Conservation (phyloP, 2,888 invertebrate species). For the Aspidapion aeneum region DNA sequence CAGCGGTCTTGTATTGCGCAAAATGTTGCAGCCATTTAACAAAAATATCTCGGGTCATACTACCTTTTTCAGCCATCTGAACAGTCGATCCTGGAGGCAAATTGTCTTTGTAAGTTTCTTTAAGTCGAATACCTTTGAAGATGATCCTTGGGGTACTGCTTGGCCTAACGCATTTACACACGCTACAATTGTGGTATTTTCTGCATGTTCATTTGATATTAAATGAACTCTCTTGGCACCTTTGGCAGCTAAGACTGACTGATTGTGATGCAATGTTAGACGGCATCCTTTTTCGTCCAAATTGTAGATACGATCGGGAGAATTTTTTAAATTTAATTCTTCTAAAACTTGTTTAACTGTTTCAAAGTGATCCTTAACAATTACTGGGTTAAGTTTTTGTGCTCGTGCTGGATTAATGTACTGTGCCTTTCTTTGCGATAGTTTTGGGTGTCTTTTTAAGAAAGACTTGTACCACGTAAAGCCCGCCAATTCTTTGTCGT, state of each 20-base stretch:
- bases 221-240: no score
- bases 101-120: no score
- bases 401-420: constrained; percentile 28
- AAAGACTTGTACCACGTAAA: constrained; percentile 26
- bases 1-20: constrained; percentile 27
- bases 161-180: constrained; percentile 33
- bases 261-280: no score
- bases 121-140: no score
- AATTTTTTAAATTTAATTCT: constrained; percentile 37
- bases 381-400: constrained; percentile 22
- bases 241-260: no score
- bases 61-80: no score
- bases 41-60: constrained; percentile 32
- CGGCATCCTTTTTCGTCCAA: no score
- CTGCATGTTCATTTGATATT: no score
- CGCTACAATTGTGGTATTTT: no score
- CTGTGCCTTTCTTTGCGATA: constrained; percentile 26
- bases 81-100: no score
- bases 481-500: constrained; percentile 18
- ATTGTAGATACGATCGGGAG: constrained; percentile 35
- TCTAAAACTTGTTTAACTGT: constrained; percentile 26
- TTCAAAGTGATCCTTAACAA: constrained; percentile 25
- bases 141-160: no score
- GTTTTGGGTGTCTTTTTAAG: constrained; percentile 20
- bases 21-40: constrained; percentile 32